Percentiles rank a stretch among this genome's conserved stretches.
These are phyloP conservation scores for Acropternis orthonyx DNA, from an alignment of 2,797 vertebrate genomes.

Conservation along the genomic window DNA sequence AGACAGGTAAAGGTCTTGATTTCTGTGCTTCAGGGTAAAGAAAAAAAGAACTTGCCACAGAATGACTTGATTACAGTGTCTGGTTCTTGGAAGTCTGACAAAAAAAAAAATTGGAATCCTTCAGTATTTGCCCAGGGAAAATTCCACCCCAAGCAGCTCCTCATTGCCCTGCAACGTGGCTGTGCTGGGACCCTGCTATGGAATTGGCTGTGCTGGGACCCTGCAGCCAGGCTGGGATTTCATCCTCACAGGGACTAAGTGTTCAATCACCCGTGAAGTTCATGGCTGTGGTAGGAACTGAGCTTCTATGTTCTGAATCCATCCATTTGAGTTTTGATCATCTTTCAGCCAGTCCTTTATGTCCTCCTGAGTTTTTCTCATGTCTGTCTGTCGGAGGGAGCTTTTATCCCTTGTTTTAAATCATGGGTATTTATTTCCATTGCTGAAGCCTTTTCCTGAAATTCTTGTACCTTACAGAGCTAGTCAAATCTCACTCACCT, in stretches of 20 bases:
- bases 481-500: fast-evolving
- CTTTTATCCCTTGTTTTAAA: background rate
- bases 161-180: background rate
- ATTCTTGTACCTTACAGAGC: background rate
- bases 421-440: background rate
- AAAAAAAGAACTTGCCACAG: background rate
- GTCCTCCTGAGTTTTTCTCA: background rate
- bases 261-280: fast-evolving
- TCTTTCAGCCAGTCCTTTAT: background rate
- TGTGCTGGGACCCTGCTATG: background rate
- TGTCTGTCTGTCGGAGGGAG: background rate
- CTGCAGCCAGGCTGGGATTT: background rate
- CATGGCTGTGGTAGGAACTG: too few species aligned
- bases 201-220: background rate
- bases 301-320: background rate
- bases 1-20: background rate
- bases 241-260: background rate
- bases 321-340: background rate
- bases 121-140: background rate
- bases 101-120: background rate
- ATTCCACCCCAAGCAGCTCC: background rate
- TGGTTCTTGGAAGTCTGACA: background rate
- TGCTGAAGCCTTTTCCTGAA: background rate
- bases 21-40: background rate
- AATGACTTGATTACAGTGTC: background rate